A percentile compares a stretch with the other conserved stretches of the same genome.
These are phyloP conservation scores for Abramis brama DNA, from an alignment of 2,113 vertebrate species.

Conservation along the genomic window DNA sequence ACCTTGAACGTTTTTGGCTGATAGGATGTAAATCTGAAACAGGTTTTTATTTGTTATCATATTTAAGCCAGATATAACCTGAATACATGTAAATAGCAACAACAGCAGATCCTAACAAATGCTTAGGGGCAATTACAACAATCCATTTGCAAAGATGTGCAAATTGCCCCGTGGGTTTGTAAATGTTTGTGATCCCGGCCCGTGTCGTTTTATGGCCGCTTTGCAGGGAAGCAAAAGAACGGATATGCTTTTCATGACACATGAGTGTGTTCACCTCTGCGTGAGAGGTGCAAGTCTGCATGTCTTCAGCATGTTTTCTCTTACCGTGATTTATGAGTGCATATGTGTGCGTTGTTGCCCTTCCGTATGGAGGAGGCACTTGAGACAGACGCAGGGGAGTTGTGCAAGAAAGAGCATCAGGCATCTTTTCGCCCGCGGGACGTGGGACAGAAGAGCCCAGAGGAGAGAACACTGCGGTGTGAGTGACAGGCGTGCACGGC, in stretches of 20 bases:
- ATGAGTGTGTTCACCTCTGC: conserved; percentile 4
- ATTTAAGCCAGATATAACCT: conserved; percentile 14
- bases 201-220: neutral
- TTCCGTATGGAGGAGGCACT: neutral
- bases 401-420: conserved; percentile 23
- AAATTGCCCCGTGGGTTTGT: neutral
- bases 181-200: neutral
- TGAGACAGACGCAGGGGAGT: conserved; percentile 11
- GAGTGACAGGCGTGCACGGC: conserved; percentile 17
- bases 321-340: conserved; percentile 26
- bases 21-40: neutral
- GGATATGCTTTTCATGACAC: conserved; percentile 1
- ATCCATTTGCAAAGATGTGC: neutral
- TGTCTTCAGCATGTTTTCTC: conserved; percentile 20
- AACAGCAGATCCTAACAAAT: neutral
- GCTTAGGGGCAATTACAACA: neutral
- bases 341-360: conserved; percentile 16
- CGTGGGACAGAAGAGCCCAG: conserved; percentile 20
- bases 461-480: neutral
- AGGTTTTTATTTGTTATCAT: neutral
- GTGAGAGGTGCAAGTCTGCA: conserved; percentile 38
- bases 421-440: conserved; percentile 24
- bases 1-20: neutral
- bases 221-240: neutral
- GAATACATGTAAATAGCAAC: neutral